phyloP scores from a whole-genome alignment of 2,888 invertebrate genomes.

The Acrobasis suavella region DNA sequence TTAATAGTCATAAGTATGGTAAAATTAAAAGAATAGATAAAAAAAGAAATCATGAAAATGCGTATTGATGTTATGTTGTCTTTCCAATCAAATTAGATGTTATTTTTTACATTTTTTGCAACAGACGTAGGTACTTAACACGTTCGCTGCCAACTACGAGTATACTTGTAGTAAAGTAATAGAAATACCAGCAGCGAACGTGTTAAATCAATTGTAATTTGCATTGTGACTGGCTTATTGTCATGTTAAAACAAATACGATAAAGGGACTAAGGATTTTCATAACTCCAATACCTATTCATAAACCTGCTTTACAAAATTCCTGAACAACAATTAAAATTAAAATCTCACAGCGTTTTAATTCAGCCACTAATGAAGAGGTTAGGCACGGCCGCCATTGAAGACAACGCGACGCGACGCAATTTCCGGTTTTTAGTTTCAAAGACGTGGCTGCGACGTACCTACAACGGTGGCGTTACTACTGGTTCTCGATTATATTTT shows the following conservation, averaged over 20 bases:
- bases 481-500: conserved; percentile 39
- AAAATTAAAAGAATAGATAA: no score
- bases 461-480: conserved; percentile 42
- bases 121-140: no score
- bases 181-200: no score
- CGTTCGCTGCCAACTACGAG: no score
- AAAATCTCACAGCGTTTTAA: conserved; percentile 46
- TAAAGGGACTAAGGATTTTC: neutral
- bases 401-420: conserved; percentile 69
- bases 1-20: no score
- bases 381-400: conserved; percentile 59
- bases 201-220: no score
- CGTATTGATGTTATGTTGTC: no score
- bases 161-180: no score
- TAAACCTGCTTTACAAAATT: neutral
- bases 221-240: no score
- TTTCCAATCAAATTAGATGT: no score
- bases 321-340: conserved; percentile 8
- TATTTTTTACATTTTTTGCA: no score
- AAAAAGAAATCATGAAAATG: no score
- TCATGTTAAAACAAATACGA: neutral
- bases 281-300: neutral
- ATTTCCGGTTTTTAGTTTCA: conserved; percentile 82
- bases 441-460: conserved; percentile 62
- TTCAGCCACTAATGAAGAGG: conserved; percentile 74